phyloP scores from a whole-genome alignment of 2,113 vertebrate genomes.

The Petrocephalus zakoni region DNA sequence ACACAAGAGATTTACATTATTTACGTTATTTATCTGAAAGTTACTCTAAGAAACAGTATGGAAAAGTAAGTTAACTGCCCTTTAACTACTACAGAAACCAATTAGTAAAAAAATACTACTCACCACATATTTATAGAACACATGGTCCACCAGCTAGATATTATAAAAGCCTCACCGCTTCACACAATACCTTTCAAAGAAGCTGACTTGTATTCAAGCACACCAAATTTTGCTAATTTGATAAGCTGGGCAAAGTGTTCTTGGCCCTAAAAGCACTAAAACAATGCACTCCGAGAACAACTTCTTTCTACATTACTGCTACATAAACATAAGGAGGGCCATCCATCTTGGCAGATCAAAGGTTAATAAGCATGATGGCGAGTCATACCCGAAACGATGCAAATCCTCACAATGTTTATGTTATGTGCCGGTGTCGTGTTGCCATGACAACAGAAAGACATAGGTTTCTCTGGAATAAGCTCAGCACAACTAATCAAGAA shows the following conservation, averaged over 20 bases:
- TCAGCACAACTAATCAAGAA: not conserved
- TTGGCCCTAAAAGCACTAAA: not conserved
- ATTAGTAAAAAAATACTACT: not conserved
- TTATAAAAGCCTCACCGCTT: not conserved
- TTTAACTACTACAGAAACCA: not conserved
- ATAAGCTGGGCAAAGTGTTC: not conserved
- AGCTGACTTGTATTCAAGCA: not conserved
- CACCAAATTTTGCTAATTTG: not conserved
- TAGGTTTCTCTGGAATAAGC: not conserved
- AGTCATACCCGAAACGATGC: not conserved
- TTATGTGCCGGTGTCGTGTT: not conserved
- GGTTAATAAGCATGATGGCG: not conserved
- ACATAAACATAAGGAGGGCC: not conserved
- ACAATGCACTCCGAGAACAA: not conserved
- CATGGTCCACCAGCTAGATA: not conserved
- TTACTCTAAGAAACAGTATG: not conserved
- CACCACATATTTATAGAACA: not conserved
- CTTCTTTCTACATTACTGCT: not conserved
- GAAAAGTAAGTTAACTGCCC: not conserved
- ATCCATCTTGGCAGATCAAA: not conserved
- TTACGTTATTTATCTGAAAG: not conserved
- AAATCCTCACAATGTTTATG: not conserved
- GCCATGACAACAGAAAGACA: not conserved
- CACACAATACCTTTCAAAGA: not conserved
- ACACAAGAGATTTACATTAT: not conserved